These are phyloP conservation scores for Drosophila pseudoobscura DNA, from an alignment of 1,140 invertebrate genomes.

Conservation along the genomic window DNA sequence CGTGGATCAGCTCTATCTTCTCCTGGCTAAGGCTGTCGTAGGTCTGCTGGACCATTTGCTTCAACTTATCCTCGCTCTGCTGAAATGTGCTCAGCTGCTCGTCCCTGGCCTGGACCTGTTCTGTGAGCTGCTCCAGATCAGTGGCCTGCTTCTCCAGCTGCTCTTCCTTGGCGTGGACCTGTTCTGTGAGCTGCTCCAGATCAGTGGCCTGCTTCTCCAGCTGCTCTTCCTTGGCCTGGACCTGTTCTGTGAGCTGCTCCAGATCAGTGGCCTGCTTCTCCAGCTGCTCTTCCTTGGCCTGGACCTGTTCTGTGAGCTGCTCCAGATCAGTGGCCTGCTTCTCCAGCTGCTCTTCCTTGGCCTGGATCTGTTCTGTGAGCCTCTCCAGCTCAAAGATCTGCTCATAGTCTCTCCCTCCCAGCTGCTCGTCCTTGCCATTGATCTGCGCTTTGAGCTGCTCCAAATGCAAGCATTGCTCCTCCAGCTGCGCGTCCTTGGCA, in stretches of 20 bases:
- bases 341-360: constrained; percentile 8
- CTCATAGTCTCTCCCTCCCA: no score
- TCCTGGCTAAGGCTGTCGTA: constrained; percentile 84
- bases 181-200: background rate
- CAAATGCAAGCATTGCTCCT: background rate
- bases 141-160: constrained; percentile 38
- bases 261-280: constrained; percentile 31
- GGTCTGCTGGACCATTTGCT: constrained; percentile 57
- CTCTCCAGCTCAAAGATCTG: constrained; percentile 6
- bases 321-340: background rate
- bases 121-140: background rate
- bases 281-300: constrained; percentile 14
- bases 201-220: background rate
- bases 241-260: background rate
- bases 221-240: constrained; percentile 1
- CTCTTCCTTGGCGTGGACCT: constrained; percentile 6
- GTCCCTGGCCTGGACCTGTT: background rate
- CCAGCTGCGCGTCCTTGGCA: constrained; percentile 8
- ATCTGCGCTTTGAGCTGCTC: constrained; percentile 1
- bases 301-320: constrained; percentile 1
- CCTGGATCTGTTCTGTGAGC: constrained; percentile 7
- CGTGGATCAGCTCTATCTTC: constrained; percentile 88
- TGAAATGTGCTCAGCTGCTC: background rate
- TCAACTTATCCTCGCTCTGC: constrained; percentile 9
- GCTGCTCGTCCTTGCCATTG: constrained; percentile 4